phyloP scores from a whole-genome alignment of 2,888 invertebrate genomes.

The Hipparchia sbordonii region DNA sequence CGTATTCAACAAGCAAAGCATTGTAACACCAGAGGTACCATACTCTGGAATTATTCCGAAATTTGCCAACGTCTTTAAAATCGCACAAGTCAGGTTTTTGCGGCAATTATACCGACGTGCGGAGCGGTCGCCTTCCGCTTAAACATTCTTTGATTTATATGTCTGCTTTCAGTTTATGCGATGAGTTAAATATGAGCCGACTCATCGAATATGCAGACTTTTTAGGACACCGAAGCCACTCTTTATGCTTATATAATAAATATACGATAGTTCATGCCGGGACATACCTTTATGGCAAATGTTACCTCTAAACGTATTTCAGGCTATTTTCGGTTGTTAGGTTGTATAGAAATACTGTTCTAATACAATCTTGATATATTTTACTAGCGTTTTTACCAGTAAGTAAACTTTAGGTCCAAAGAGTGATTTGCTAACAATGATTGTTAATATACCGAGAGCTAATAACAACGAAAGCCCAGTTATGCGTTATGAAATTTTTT shows the following conservation, averaged over 20 bases:
- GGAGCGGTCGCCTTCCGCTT: constrained; percentile 69
- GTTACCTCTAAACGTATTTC: constrained; percentile 53
- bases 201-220: constrained; percentile 77
- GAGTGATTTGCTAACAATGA: no score
- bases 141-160: constrained; percentile 79
- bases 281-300: constrained; percentile 51
- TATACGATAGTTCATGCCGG: constrained; percentile 76
- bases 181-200: constrained; percentile 78
- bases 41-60: constrained; percentile 64
- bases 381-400: neutral
- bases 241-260: constrained; percentile 79
- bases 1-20: constrained; percentile 30
- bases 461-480: no score
- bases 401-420: neutral
- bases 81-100: constrained; percentile 77
- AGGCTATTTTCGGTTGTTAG: constrained; percentile 58
- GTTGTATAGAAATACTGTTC: constrained; percentile 37
- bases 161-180: constrained; percentile 64
- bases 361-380: constrained; percentile 46
- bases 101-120: constrained; percentile 77
- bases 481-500: no score
- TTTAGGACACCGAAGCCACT: constrained; percentile 68
- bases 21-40: constrained; percentile 36
- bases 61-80: constrained; percentile 78
- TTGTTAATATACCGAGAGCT: no score